Evolutionary conservation across 2,888 invertebrate genomes (phyloP), one percentile per base, ranked within the genome.

Genomic region (Xestobium rufovillosum): DNA sequence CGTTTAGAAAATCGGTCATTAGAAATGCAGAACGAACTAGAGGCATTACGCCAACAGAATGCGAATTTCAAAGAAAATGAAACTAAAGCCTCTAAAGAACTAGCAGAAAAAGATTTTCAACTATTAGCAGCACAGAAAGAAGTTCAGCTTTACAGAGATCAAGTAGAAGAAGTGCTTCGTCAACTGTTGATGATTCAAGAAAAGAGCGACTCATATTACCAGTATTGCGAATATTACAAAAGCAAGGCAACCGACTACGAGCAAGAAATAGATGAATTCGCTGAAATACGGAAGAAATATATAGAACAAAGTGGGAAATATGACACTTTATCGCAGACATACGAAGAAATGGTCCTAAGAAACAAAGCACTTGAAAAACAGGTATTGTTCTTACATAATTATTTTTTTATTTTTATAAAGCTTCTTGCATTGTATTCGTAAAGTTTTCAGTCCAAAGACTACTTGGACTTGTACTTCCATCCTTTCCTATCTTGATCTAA

Each of bases 261-360:
- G 42, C 39, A 29, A 3, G 57, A 61, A 41, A 44, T 57, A 25
- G 45, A 49, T 26, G 60, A 63, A 30, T 42, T 51, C 23, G 48
- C 48, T 10, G 45, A 51, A 16, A 50, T 56, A 31, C 47, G 56
- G 17, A 57, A 55, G 30, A 60, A 58, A 31, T 61, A 60, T 39
- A 58, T 61, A 8, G 59, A 62, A 13, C 54, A 60, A 31, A 57
- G 60, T 34, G 60, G 60, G 9, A 59, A 56, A 47, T 60, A 60
- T 31, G 61, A 61, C 38, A 49, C 53, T 11, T 38, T 60, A 31
- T 38, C 55, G 23, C 57, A 59, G 35, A 55, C 56, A 36, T 55
- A 47, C 34, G 61, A 61, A 41, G 44, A 44, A 15, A 17, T 59
- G 15, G 34, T 8, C 6, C 6, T n/a, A 6, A n/a, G n/a, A 19